phyloP scores from a whole-genome alignment of 2,113 vertebrate species.

The Raja brachyura region DNA sequence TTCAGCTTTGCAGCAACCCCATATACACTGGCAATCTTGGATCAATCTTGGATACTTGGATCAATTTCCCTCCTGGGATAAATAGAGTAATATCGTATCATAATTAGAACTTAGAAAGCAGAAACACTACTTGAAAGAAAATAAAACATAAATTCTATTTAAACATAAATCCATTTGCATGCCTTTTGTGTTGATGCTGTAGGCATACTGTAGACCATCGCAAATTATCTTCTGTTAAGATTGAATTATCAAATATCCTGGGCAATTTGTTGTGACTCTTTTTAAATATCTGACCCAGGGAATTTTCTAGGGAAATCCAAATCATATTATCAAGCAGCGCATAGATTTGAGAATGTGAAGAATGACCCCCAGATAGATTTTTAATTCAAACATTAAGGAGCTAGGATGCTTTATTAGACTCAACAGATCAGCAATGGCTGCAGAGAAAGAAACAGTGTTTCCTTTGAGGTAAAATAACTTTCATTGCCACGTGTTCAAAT shows the following conservation, averaged over 20 bases:
- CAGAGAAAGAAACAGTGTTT: too few species aligned
- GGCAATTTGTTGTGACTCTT: background rate
- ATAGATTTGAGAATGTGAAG: background rate
- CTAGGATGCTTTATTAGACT: too few species aligned
- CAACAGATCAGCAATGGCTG: too few species aligned
- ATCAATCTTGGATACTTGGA: too few species aligned
- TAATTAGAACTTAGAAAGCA: background rate
- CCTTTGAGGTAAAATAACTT: too few species aligned
- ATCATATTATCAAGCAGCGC: background rate
- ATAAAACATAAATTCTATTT: background rate
- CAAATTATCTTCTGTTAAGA: background rate
- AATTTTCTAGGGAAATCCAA: background rate
- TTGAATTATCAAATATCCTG: background rate
- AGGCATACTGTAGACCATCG: background rate
- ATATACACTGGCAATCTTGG: background rate
- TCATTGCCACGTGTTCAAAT: background rate
- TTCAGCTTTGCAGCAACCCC: background rate
- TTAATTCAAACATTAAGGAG: background rate
- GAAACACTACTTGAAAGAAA: background rate
- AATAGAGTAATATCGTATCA: background rate
- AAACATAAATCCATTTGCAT: background rate
- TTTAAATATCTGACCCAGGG: background rate
- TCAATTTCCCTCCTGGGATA: too few species aligned
- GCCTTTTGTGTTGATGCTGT: background rate
- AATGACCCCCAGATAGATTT: background rate